phyloP scores from a whole-genome alignment of 2,888 invertebrate species.

The Drosophila nigritarsus region DNA sequence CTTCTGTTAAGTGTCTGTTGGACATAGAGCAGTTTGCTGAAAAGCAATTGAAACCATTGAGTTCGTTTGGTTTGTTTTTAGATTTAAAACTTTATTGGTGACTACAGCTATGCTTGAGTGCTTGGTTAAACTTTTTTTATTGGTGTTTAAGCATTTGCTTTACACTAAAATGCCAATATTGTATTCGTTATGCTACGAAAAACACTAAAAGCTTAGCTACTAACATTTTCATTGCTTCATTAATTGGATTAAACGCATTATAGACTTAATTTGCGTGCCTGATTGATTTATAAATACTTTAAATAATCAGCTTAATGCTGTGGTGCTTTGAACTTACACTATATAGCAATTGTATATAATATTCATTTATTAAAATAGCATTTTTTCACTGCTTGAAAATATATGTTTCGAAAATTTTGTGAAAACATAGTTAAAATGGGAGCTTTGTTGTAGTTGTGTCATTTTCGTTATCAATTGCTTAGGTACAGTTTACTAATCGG shows the following conservation, averaged over 20 bases:
- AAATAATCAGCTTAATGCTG: slow-evolving; percentile 54
- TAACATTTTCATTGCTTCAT: slow-evolving; percentile 59
- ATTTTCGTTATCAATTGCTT: slow-evolving; percentile 45
- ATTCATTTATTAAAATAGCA: slow-evolving; percentile 43
- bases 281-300: slow-evolving; percentile 52
- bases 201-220: slow-evolving; percentile 47
- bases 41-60: background rate
- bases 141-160: slow-evolving; percentile 40
- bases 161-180: slow-evolving; percentile 61
- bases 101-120: slow-evolving; percentile 69
- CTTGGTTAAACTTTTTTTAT: slow-evolving; percentile 51
- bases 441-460: slow-evolving; percentile 35
- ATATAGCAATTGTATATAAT: slow-evolving; percentile 55
- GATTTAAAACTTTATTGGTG: slow-evolving; percentile 64
- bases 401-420: slow-evolving; percentile 39
- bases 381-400: slow-evolving; percentile 36
- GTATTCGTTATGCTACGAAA: slow-evolving; percentile 39
- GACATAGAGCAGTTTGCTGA: too few species aligned
- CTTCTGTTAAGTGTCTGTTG: background rate
- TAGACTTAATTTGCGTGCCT: slow-evolving; percentile 46
- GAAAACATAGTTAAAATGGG: slow-evolving; percentile 33
- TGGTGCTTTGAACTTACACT: slow-evolving; percentile 69
- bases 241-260: slow-evolving; percentile 53
- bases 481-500: slow-evolving; percentile 79
- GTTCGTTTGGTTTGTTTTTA: slow-evolving; percentile 7